Evolutionary conservation across 2,888 invertebrate species (phyloP).

Genomic region (Brachypterus glaber): DNA sequence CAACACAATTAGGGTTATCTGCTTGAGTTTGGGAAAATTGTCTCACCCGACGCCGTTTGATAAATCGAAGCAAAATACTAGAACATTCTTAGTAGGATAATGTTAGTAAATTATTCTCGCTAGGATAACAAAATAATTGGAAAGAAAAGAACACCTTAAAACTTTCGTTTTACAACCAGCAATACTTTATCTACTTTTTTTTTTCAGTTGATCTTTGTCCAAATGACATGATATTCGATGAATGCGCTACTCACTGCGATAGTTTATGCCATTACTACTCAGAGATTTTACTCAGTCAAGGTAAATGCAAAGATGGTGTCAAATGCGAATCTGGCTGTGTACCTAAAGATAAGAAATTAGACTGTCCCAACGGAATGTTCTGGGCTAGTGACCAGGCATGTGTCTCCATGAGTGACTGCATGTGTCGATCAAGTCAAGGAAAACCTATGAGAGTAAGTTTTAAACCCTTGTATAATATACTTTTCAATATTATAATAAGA

Average conservation of each 20-base stretch:
- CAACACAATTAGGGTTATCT: no score
- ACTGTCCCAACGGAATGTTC: conserved; percentile 49
- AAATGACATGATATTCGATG: conserved; percentile 48
- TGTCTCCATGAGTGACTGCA: conserved; percentile 62
- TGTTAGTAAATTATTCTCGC: no score
- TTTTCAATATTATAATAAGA: no score
- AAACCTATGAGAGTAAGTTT: conserved; percentile 51
- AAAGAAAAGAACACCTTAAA: no score
- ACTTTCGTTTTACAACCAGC: no score
- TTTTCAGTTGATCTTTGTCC: conserved; percentile 27
- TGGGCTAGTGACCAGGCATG: conserved; percentile 69
- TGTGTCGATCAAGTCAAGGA: conserved; percentile 59
- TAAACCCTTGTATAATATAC: no score
- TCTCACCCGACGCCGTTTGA: no score
- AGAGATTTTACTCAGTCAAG: conserved; percentile 36
- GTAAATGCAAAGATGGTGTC: conserved; percentile 41
- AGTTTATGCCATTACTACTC: conserved; percentile 60
- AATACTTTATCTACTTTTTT: no score
- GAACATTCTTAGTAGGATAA: no score
- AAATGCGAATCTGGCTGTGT: conserved; percentile 38
- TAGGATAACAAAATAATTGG: no score
- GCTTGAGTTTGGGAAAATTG: no score
- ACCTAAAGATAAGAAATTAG: conserved; percentile 24
- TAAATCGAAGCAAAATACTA: no score
- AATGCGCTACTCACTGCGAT: conserved; percentile 65